Percentiles rank a stretch among this genome's conserved stretches.
These are phyloP conservation scores for Rhinolophus ferrumequinum DNA, from an alignment of 2,113 vertebrate genomes.

Conservation along the genomic window DNA sequence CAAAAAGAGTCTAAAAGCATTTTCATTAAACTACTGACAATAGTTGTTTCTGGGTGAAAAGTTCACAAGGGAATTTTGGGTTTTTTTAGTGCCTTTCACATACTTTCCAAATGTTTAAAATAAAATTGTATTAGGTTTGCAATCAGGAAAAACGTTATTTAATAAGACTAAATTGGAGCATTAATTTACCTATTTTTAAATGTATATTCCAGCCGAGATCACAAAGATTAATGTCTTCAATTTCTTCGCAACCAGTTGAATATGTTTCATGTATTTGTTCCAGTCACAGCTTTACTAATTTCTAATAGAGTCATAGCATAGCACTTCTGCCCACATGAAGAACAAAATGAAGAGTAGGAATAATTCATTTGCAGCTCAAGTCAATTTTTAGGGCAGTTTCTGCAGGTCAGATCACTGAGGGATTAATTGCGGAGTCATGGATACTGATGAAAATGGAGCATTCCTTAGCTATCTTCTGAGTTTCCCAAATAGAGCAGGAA, in stretches of 20 bases:
- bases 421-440: background rate
- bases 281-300: background rate
- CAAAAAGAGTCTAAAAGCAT: background rate
- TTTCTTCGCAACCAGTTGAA: background rate
- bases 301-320: background rate
- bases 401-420: background rate
- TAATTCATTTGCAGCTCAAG: background rate
- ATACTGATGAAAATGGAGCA: background rate
- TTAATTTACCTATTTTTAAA: background rate
- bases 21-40: background rate
- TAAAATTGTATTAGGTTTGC: background rate
- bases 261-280: background rate
- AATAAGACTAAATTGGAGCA: background rate
- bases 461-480: background rate
- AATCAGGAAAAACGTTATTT: conserved; percentile 10
- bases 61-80: background rate
- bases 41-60: background rate
- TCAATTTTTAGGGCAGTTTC: background rate
- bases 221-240: background rate
- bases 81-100: background rate
- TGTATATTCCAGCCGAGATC: background rate
- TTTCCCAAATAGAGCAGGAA: background rate
- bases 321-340: background rate
- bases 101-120: background rate
- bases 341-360: background rate